These are phyloP conservation scores for Aromia moschata DNA, from an alignment of 2,888 invertebrate species.

Conservation along the genomic window DNA sequence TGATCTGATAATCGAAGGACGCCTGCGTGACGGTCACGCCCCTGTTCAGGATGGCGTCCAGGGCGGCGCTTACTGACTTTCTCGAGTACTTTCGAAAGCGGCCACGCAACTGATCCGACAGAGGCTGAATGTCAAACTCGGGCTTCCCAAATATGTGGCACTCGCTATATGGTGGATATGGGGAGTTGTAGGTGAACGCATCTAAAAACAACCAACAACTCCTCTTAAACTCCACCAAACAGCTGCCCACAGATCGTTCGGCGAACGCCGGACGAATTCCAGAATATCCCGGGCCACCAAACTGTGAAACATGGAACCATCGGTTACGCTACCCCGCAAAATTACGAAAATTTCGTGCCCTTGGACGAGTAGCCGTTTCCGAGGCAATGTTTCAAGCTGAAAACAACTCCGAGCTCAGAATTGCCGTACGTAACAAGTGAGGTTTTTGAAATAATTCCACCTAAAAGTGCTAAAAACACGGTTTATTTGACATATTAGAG, in stretches of 20 bases:
- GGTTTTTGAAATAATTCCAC: too few relatives aligned
- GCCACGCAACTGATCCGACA: conserved; percentile 41
- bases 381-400: too few relatives aligned
- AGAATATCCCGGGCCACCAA: too few relatives aligned
- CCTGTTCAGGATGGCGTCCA: conserved; percentile 65
- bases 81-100: conserved; percentile 62
- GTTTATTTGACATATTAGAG: too few relatives aligned
- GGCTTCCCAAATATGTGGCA: conserved; percentile 22
- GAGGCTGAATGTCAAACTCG: conserved; percentile 39
- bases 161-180: conserved; percentile 30
- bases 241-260: conserved; percentile 36
- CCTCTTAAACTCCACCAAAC: conserved; percentile 32
- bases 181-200: conserved; percentile 30
- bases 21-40: conserved; percentile 65
- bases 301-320: too few relatives aligned
- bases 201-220: conserved; percentile 34
- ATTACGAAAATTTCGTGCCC: too few relatives aligned
- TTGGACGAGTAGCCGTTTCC: too few relatives aligned
- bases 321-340: too few relatives aligned
- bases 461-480: too few relatives aligned
- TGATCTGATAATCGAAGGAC: conserved; percentile 65
- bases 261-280: conserved; percentile 29
- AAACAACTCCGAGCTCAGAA: too few relatives aligned
- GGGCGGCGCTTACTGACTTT: conserved; percentile 62
- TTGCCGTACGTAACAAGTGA: too few relatives aligned